Percentiles rank a stretch among this genome's conserved stretches.
phyloP scores from a whole-genome alignment of 2,888 invertebrate species.

The Merodon equestris region DNA sequence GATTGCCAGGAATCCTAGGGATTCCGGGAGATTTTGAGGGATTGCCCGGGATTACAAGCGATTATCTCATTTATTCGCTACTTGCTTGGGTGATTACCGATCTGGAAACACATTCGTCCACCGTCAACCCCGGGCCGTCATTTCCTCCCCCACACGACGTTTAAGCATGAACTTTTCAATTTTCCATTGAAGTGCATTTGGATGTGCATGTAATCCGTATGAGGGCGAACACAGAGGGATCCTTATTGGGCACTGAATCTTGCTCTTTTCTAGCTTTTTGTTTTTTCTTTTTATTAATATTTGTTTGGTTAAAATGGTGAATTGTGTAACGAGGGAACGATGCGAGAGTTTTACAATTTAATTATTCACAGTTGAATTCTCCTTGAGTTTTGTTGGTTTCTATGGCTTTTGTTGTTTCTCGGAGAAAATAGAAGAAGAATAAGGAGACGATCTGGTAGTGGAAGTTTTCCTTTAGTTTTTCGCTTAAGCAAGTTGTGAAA shows the following conservation, averaged over 20 bases:
- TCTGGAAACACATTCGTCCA: constrained; percentile 4
- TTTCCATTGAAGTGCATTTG: constrained; percentile 48
- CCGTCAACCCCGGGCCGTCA: too few species aligned
- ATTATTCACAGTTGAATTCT: constrained; percentile 66
- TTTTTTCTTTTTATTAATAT: constrained; percentile 57
- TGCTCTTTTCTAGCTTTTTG: constrained; percentile 13
- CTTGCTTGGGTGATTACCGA: constrained; percentile 26
- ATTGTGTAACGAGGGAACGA: constrained; percentile 9
- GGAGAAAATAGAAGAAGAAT: too few species aligned
- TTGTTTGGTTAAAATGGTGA: constrained; percentile 15
- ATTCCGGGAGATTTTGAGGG: neutral
- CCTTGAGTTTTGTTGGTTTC: constrained; percentile 26
- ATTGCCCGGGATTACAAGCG: constrained; percentile 19
- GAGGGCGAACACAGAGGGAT: constrained; percentile 3
- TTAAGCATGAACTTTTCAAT: constrained; percentile 26
- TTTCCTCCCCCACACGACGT: constrained; percentile 32
- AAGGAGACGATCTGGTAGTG: constrained; percentile 37
- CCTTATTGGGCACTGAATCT: constrained; percentile 31
- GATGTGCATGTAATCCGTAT: constrained; percentile 36
- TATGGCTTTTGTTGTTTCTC: neutral
- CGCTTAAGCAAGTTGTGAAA: constrained; percentile 41
- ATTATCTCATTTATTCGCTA: constrained; percentile 29
- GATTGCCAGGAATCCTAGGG: constrained; percentile 15
- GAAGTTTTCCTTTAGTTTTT: constrained; percentile 51
- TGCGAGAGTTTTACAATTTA: constrained; percentile 62